Conservation (phyloP, 2,888 invertebrate genomes). For the Actias luna region DNA sequence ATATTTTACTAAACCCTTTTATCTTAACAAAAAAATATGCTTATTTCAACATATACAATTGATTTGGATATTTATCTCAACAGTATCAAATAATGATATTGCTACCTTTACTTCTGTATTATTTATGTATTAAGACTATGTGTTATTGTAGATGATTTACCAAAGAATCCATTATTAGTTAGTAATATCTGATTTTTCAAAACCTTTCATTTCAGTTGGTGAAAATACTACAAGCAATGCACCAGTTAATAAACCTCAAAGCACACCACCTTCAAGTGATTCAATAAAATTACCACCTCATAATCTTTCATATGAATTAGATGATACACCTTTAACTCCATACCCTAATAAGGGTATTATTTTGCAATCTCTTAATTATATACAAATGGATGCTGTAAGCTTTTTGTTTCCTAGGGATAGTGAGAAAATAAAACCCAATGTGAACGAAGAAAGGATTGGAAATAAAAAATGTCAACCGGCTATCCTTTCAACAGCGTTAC, state of each 20-base stretch:
- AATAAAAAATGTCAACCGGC: constrained; percentile 53
- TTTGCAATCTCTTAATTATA: constrained; percentile 72
- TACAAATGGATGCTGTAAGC: constrained; percentile 77
- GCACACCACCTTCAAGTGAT: constrained; percentile 30
- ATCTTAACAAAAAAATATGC: too few species aligned
- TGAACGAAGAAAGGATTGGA: constrained; percentile 37
- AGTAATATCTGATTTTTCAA: not conserved
- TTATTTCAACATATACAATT: too few species aligned
- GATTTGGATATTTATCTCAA: too few species aligned
- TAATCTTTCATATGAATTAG: constrained; percentile 29
- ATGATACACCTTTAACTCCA: constrained; percentile 48
- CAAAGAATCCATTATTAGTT: not conserved
- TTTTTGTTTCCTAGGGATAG: constrained; percentile 55
- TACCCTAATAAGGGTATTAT: constrained; percentile 73
- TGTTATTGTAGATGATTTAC: not conserved
- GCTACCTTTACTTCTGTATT: too few species aligned
- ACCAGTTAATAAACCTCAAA: constrained; percentile 29
- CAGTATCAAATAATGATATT: too few species aligned
- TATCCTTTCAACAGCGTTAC: constrained; percentile 59
- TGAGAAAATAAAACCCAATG: constrained; percentile 30
- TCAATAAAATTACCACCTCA: constrained; percentile 31
- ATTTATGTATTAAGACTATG: too few species aligned
- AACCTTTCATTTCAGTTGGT: constrained; percentile 43
- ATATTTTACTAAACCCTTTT: too few species aligned
- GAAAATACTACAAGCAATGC: constrained; percentile 42